Evolutionary conservation across 2,113 vertebrate species (phyloP).

Genomic region (Nycticryphes semicollaris): DNA sequence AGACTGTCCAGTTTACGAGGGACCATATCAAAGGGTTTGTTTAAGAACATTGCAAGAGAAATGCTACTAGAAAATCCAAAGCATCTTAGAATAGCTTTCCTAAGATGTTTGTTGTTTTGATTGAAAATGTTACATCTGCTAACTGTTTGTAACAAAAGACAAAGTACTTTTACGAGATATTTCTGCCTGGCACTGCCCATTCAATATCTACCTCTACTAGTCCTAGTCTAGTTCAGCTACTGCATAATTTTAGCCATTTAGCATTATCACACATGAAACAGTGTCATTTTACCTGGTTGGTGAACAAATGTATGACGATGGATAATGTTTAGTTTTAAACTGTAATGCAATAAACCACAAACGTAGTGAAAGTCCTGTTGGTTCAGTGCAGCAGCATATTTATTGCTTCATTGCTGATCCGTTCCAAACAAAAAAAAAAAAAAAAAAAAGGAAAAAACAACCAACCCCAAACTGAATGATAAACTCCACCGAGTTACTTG

Average conservation of each 20-base stretch:
- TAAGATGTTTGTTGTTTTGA: slow-evolving; percentile 17
- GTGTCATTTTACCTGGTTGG: background rate
- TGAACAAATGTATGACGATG: slow-evolving; percentile 29
- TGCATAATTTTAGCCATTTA: slow-evolving; percentile 38
- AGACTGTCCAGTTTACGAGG: background rate
- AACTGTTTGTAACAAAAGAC: background rate
- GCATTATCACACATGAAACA: background rate
- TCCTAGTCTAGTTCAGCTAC: slow-evolving; percentile 39
- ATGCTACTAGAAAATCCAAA: background rate
- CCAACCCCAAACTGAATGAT: background rate
- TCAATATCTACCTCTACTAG: slow-evolving; percentile 60
- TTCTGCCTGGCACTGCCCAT: slow-evolving; percentile 62
- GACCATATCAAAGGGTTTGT: background rate
- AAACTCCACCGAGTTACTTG: slow-evolving; percentile 35
- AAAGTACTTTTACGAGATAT: background rate
- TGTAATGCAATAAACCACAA: slow-evolving; percentile 62
- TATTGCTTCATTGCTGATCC: slow-evolving; percentile 41
- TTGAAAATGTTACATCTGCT: background rate
- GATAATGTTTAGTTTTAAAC: slow-evolving; percentile 27
- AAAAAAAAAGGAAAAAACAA: too few species aligned
- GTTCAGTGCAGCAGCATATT: slow-evolving; percentile 33
- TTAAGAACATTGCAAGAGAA: background rate
- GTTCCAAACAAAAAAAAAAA: background rate
- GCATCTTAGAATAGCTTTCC: slow-evolving; percentile 23
- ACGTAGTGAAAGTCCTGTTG: slow-evolving; percentile 14